Percentiles rank a stretch among this genome's conserved stretches.
These are phyloP conservation scores for Fregetta grallaria DNA, from an alignment of 2,113 vertebrate species.

Conservation along the genomic window DNA sequence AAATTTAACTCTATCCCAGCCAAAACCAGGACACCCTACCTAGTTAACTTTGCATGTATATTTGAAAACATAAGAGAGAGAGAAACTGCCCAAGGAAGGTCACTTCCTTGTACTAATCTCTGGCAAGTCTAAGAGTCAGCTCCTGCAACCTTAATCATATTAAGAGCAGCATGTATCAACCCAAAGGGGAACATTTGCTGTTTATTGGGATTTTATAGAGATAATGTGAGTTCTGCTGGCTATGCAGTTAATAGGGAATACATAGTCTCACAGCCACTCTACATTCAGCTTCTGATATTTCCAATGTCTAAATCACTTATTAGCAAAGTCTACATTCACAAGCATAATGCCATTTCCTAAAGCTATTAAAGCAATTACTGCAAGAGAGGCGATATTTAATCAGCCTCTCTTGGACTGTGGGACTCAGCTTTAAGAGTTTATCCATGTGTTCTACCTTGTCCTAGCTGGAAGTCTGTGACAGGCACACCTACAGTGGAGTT, in stretches of 20 bases:
- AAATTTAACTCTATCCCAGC: too few species aligned
- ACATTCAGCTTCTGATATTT: background rate
- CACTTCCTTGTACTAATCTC: background rate
- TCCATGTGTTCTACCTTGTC: background rate
- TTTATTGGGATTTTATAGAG: background rate
- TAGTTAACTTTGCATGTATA: background rate
- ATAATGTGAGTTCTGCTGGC: background rate
- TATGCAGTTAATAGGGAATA: background rate
- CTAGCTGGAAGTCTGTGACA: background rate
- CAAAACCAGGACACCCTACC: background rate
- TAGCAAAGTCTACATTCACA: background rate
- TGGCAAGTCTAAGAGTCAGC: background rate
- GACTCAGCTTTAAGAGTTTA: background rate
- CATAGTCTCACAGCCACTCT: background rate
- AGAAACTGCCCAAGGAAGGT: background rate
- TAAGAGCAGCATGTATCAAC: background rate
- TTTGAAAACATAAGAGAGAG: background rate
- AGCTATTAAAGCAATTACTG: background rate
- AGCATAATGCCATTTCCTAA: background rate
- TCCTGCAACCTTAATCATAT: background rate
- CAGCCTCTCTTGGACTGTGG: background rate
- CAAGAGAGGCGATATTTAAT: background rate
- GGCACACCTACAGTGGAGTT: too few species aligned
- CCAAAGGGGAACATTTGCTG: background rate
- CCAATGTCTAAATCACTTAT: background rate